Percentiles rank a stretch among this genome's conserved stretches.
These are phyloP conservation scores for Neosilurus mollespiculum DNA, from an alignment of 2,797 vertebrate genomes.

Conservation along the genomic window DNA sequence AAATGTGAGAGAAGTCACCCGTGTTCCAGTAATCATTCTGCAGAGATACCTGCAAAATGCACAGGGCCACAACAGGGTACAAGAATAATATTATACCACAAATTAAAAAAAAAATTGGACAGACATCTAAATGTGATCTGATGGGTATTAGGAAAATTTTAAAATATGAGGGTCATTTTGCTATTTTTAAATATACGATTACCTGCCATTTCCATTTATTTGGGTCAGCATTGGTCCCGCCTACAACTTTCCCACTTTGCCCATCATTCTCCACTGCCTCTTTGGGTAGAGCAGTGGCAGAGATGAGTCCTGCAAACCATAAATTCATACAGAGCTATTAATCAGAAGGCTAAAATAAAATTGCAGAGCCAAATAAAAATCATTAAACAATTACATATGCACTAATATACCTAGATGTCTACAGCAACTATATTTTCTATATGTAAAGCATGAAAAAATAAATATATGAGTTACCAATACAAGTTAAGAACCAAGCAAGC, in stretches of 20 bases:
- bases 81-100: neutral
- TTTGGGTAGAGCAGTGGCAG: slow-evolving; percentile 6
- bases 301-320: slow-evolving; percentile 1
- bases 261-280: slow-evolving; percentile 17
- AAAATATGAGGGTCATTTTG: neutral
- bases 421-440: neutral
- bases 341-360: neutral
- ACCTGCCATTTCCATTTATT: slow-evolving; percentile 71
- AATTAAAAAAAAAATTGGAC: neutral
- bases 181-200: slow-evolving; percentile 11
- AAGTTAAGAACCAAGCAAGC: slow-evolving; percentile 60
- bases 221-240: slow-evolving; percentile 23
- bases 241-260: slow-evolving; percentile 20
- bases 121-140: neutral
- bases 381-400: neutral
- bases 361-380: neutral
- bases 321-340: neutral
- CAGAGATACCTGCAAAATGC: slow-evolving; percentile 61
- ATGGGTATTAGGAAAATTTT: neutral
- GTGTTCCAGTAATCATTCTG: slow-evolving; percentile 59
- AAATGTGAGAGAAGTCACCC: slow-evolving; percentile 45
- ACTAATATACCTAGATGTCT: neutral
- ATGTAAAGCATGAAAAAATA: neutral
- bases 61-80: neutral
- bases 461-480: slow-evolving; percentile 58